These are phyloP conservation scores for Pentamera pediparva DNA, from an alignment of 53 echinoderm and acorn worm genomes.

Conservation along the genomic window DNA sequence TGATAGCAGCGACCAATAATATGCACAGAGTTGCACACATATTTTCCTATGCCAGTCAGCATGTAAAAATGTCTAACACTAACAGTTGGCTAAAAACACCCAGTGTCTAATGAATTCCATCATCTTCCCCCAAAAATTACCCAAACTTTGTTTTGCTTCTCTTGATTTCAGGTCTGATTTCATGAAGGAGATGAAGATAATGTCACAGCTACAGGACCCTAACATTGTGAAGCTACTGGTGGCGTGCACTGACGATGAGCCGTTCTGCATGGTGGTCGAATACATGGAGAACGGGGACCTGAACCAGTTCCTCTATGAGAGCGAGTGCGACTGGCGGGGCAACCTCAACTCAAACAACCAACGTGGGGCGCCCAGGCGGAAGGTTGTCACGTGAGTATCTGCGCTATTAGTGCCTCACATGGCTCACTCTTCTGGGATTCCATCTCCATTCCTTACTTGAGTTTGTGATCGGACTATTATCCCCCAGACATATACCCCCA, in stretches of 20 bases:
- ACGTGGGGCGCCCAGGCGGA: conserved; percentile 48
- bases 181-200: conserved; percentile 99
- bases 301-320: conserved; percentile 85
- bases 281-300: conserved; percentile 93
- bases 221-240: conserved; percentile 96
- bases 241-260: conserved; percentile 91
- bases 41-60: too few species aligned
- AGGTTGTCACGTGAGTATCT: conserved; percentile 62
- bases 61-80: too few species aligned
- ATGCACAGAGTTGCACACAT: too few species aligned
- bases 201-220: conserved; percentile 89
- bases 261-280: conserved; percentile 91
- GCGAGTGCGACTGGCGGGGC: conserved; percentile 52
- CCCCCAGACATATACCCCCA: too few species aligned
- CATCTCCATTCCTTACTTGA: too few species aligned
- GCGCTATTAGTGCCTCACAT: too few species aligned
- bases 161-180: conserved; percentile 67
- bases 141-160: not conserved
- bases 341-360: conserved; percentile 45
- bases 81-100: too few species aligned
- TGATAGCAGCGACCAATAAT: too few species aligned
- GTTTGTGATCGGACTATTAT: too few species aligned
- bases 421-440: too few species aligned
- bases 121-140: not conserved
- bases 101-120: too few species aligned